These are phyloP conservation scores for Ptycholaimellus sp. DNA, from an alignment of 2,888 invertebrate genomes.

Conservation along the genomic window DNA sequence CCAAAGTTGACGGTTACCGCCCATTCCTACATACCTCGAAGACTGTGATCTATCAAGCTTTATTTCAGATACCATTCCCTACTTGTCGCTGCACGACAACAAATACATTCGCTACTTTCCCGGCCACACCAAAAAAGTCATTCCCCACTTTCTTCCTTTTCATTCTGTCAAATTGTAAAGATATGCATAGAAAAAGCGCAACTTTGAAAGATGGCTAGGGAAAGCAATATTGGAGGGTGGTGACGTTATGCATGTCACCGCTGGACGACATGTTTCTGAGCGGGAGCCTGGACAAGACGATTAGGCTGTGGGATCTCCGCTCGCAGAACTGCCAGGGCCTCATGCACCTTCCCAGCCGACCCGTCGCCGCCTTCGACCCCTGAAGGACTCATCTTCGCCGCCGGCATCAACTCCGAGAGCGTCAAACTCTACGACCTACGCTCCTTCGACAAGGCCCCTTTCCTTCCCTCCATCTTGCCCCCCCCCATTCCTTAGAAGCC, in stretches of 20 bases:
- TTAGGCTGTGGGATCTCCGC: slow-evolving; percentile 78
- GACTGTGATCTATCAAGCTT: background rate
- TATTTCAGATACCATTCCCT: slow-evolving; percentile 60
- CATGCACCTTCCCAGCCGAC: slow-evolving; percentile 78
- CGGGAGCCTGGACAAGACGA: slow-evolving; percentile 71
- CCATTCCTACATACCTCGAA: background rate
- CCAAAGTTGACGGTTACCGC: slow-evolving; percentile 58
- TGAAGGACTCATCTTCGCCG: slow-evolving; percentile 45
- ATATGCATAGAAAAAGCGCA: no score
- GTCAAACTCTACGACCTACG: slow-evolving; percentile 83
- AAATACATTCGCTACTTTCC: slow-evolving; percentile 92
- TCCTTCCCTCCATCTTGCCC: background rate
- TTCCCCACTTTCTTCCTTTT: slow-evolving; percentile 2
- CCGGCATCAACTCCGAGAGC: slow-evolving; percentile 85
- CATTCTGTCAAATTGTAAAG: no score
- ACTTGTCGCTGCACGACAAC: slow-evolving; percentile 84
- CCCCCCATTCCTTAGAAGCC: background rate
- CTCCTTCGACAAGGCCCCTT: slow-evolving; percentile 61
- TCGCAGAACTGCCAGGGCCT: slow-evolving; percentile 85
- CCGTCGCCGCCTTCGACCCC: slow-evolving; percentile 94
- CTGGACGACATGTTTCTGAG: slow-evolving; percentile 90
- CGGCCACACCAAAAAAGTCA: slow-evolving; percentile 57
- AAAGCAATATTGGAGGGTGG: slow-evolving; percentile 38
- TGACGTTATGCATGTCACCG: slow-evolving; percentile 77
- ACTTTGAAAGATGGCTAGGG: no score